phyloP scores from a whole-genome alignment of 2,888 invertebrate genomes.

The Standfussiana lucernea region DNA sequence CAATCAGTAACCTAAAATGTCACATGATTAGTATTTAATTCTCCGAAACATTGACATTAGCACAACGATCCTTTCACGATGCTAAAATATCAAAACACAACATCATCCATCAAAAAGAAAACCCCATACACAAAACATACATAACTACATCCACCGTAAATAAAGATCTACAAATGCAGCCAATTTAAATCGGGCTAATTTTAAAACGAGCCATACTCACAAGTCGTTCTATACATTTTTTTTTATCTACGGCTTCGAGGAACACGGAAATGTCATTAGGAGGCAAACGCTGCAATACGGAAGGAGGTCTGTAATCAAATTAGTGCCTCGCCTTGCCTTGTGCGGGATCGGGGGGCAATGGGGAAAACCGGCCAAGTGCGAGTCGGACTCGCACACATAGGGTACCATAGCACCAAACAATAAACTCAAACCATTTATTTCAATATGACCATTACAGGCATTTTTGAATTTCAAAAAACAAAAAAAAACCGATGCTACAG shows the following conservation, averaged over 20 bases:
- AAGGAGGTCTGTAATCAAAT: slow-evolving; percentile 67
- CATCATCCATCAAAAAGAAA: neutral
- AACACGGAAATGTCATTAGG: slow-evolving; percentile 58
- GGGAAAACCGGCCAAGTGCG: too few relatives aligned
- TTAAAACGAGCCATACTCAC: neutral
- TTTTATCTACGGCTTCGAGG: neutral
- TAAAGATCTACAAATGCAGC: slow-evolving; percentile 2
- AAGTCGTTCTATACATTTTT: neutral
- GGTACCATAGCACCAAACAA: too few relatives aligned
- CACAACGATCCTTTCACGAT: too few relatives aligned
- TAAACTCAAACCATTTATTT: too few relatives aligned
- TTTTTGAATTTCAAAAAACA: too few relatives aligned
- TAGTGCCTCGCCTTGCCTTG: slow-evolving; percentile 49
- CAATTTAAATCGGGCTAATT: neutral
- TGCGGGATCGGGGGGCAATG: slow-evolving; percentile 7
- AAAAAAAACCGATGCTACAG: too few relatives aligned
- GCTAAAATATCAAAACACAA: neutral
- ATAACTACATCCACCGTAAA: neutral
- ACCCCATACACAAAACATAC: too few relatives aligned
- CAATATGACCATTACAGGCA: too few relatives aligned
- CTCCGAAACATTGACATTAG: too few relatives aligned
- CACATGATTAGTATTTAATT: too few relatives aligned
- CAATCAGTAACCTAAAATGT: too few relatives aligned
- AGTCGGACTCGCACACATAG: too few relatives aligned
- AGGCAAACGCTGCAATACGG: slow-evolving; percentile 41